phyloP scores from a whole-genome alignment of 2,113 vertebrate genomes.

The Clupea harengus region DNA sequence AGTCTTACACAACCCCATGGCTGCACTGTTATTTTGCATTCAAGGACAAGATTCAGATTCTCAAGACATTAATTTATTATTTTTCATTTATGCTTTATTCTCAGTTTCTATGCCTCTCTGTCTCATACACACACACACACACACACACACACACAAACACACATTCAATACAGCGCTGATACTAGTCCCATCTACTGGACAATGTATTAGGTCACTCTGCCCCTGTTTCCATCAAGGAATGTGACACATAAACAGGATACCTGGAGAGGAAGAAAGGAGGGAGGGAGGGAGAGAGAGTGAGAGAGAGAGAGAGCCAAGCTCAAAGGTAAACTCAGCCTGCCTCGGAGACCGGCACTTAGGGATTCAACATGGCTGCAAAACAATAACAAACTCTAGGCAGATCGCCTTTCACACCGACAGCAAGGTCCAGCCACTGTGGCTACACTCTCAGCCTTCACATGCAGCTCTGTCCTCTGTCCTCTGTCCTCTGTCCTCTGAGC shows the following conservation, averaged over 20 bases:
- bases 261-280: background rate
- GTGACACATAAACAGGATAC: slow-evolving; percentile 17
- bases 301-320: background rate
- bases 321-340: background rate
- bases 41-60: background rate
- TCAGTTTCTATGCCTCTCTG: background rate
- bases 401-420: background rate
- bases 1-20: background rate
- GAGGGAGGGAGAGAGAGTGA: background rate
- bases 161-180: background rate
- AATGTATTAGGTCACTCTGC: slow-evolving; percentile 9
- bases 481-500: too few species aligned
- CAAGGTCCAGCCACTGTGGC: background rate
- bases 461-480: too few species aligned
- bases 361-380: background rate
- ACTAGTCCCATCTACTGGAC: background rate
- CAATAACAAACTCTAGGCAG: background rate
- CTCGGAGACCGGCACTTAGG: background rate
- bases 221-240: background rate
- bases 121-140: slow-evolving; percentile 8
- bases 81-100: background rate
- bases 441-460: too few species aligned
- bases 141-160: background rate
- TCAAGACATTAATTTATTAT: background rate
- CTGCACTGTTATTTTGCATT: background rate